Base-by-base conservation (phyloP, 2,888 invertebrate genomes). In the Cyclophora albipunctata region DNA sequence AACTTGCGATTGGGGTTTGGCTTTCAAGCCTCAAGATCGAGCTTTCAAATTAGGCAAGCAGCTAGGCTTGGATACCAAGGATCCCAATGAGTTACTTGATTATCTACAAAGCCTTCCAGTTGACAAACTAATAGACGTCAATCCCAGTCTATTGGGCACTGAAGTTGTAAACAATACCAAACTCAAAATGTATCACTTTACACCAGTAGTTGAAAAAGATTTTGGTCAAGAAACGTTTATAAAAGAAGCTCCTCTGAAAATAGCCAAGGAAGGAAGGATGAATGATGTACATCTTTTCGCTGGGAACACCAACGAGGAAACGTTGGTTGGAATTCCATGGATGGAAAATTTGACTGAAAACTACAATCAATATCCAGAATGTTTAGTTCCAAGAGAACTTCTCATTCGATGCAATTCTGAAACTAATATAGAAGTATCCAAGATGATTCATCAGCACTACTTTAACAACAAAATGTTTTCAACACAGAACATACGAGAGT, bases 241-340 rank as follows among this genome's bases (percentile, higher is more conserved):
- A 33, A 68, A 64, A 0, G 70, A 74, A 54, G 54, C 66, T 7
- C 71, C 71, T 2, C 44, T 63, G 4, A 58, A 68, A 7, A 47
- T 62, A 34, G 52, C 75, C 34, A 74, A 67, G 63, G 75, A 80
- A 37, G 91, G 92, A 34, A 78, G 74, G 7, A 69, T 90, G 3
- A 75, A 75, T 45, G 62, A 76, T 41, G 86, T 92, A 2, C 94
- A 94, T 0, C 86, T 93, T 71, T 90, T 96, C 67, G 85, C 92
- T 34, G 95, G 95, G 2, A 71, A 92, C 5, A 94, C 92, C 5
- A 90, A 90, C 1, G 90, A 92, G 49, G 95, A 95, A 80, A 91
- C 92, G 0, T 34, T 73, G 7, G 2, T 73, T 2, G 62, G 47
- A 0, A 35, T 71, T 20, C 40, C 51, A 3, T 0, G 4, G 3